Evolutionary conservation across 2,113 vertebrate genomes (phyloP).

Genomic region (Heloderma charlesbogerti): DNA sequence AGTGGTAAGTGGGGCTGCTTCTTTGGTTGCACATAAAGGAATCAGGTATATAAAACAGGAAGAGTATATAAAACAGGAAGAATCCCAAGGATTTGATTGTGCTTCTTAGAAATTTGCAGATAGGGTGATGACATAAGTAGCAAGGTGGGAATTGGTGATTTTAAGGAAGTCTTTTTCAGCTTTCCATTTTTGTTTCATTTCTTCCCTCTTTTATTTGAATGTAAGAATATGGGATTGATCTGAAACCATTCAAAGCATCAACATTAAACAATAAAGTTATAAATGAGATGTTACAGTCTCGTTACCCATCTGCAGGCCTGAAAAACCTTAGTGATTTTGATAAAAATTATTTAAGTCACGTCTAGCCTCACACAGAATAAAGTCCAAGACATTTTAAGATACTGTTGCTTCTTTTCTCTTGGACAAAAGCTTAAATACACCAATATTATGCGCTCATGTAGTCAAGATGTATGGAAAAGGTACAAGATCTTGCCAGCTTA

Average conservation of each 20-base stretch:
- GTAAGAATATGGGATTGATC: neutral
- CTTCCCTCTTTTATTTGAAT: neutral
- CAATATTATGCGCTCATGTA: neutral
- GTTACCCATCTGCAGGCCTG: neutral
- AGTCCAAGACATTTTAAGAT: neutral
- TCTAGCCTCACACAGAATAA: neutral
- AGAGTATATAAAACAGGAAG: no score
- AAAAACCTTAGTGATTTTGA: neutral
- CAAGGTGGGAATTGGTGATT: neutral
- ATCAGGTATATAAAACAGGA: neutral
- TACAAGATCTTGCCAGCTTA: neutral
- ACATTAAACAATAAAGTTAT: no score
- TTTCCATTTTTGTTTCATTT: neutral
- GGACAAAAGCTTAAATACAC: neutral
- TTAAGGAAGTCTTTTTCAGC: neutral
- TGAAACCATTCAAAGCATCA: neutral
- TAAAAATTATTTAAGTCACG: neutral
- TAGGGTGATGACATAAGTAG: neutral
- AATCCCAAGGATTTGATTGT: neutral
- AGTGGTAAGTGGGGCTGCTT: no score
- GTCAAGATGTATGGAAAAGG: neutral
- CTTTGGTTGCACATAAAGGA: neutral
- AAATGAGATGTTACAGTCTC: neutral
- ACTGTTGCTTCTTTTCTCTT: neutral
- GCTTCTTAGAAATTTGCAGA: neutral